Base-by-base conservation (phyloP, 2,113 vertebrate species). In the Neoarius graeffei region DNA sequence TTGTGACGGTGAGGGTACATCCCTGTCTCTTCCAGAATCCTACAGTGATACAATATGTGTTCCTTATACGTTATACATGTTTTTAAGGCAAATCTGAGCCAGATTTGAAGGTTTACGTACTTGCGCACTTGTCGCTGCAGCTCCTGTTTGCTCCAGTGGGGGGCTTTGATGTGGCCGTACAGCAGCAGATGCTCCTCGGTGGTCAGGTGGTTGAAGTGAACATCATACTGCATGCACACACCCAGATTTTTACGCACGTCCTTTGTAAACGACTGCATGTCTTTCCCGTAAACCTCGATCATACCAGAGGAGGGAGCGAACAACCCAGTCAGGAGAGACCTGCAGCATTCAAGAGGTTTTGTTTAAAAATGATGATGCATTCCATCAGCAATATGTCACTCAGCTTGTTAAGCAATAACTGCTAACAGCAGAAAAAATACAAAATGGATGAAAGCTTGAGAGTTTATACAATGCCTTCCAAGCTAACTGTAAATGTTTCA, bases 141-240 rank as follows among this genome's bases (percentile, higher is more conserved):
- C 89, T 98, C 95, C 15, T 92, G 88, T 23, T 86, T 93, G 52
- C 94, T 95, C 97, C 97, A 99, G 7, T 97, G 96, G 23, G 97
- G 98, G 50, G 97, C 96, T 90, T 99, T 99, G 92, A 99, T 97
- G 93, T 97, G 96, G 23, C 97, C 97, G 0, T 99, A 99, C 3
- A 99, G 94, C 87, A 98, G 93, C 56, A 99, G 94, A 90, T 99
- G 98, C 50, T 99, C 98, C 88, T 97, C 97, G 17, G 96, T 94
- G 59, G 97, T 99, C 89, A 99, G 97, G 89, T 98, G 97, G 87
- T 97, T 95, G 87, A 99, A 99, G 83, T 97, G 94, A 85, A 99
- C 97, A 0, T 99, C 96, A 1, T 99, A 98, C 88, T 99, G 98
- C 98, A 99, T 99, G 91, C 98, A 99, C 83, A 99, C 97, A 0